Base-by-base conservation (phyloP, 2,113 vertebrate species). In the Scatophagus argus region DNA sequence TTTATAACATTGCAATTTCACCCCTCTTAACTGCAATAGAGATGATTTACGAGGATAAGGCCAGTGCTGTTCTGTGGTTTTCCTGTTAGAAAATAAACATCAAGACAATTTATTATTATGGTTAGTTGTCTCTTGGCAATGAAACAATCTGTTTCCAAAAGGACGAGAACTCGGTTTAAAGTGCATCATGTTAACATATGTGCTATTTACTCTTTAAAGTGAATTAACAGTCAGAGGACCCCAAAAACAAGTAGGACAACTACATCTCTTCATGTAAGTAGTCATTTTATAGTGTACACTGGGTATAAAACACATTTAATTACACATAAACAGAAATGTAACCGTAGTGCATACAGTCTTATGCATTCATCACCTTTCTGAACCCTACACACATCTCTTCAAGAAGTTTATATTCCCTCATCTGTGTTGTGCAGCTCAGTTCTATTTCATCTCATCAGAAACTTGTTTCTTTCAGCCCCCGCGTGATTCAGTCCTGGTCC, bases 251-350 rank as follows among this genome's bases (percentile, higher is more conserved):
- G 10, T 3, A 39, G 29, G 31, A 56, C 29, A 43, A 27, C 10
- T 27, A 8, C 17, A 0, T 36, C 2, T 25, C 16, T 38, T 61
- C 11, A 21, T 51, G 41, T 63, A 38, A 49, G 31, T 46, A 39
- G 32, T 68, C 19, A 8, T 44, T 63, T 63, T 51, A 72, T 47
- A 31, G 5, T 54, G 13, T 23, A 54, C 62, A 23, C n/a, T 71
- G 25, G 0, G 36, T 71, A 79, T 52, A 87, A 81, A 77, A 87
- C 4, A 77, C 44, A 75, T 59, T 85, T 77, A 38, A 65, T 86
- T 78, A 80, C 71, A 82, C 46, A 41, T 44, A 63, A 49, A 75
- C 38, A 51, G 31, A 44, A 38, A n/a, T 43, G 31, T 49, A 55
- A 61, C 29, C 13, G 17, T n/a, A 73, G 29, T 82, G 14, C 11